Conservation (phyloP, 1,140 invertebrate genomes). For the Zaprionus vittiger region DNA sequence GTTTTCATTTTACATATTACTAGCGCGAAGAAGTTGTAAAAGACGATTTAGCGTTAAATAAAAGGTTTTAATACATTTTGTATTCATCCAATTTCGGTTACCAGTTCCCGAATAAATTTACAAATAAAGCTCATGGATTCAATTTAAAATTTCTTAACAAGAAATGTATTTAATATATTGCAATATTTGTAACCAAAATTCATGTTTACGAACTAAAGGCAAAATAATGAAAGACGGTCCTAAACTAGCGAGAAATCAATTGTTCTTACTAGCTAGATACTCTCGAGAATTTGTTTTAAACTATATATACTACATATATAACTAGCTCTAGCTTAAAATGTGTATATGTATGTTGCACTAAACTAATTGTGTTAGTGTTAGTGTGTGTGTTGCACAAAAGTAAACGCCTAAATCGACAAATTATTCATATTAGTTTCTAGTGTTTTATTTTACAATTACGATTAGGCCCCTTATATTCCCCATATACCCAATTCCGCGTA, state of each 20-base stretch:
- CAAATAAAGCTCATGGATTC: slow-evolving; percentile 29
- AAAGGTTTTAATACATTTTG: not conserved
- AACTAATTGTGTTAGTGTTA: slow-evolving; percentile 61
- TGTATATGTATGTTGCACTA: slow-evolving; percentile 60
- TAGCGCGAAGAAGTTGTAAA: too few species aligned
- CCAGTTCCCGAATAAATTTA: slow-evolving; percentile 4
- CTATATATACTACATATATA: slow-evolving; percentile 57
- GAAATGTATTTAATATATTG: slow-evolving; percentile 76
- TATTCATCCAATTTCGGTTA: slow-evolving; percentile 6
- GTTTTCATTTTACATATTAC: slow-evolving; percentile 1
- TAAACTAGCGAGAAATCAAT: slow-evolving; percentile 60
- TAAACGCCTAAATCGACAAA: slow-evolving; percentile 70
- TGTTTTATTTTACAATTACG: slow-evolving; percentile 77
- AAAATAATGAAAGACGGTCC: slow-evolving; percentile 44
- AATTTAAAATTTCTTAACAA: slow-evolving; percentile 52
- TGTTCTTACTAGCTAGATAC: slow-evolving; percentile 65
- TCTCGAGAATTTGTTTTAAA: slow-evolving; percentile 60
- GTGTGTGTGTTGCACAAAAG: slow-evolving; percentile 53
- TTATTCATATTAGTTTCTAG: slow-evolving; percentile 67
- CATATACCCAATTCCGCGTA: not conserved
- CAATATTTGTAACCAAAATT: slow-evolving; percentile 63
- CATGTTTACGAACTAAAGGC: slow-evolving; percentile 39
- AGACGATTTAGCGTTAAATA: too few species aligned
- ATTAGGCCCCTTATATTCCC: slow-evolving; percentile 54
- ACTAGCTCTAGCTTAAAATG: slow-evolving; percentile 67